phyloP scores from a whole-genome alignment of 2,888 invertebrate species.

The Saturnia pavonia region DNA sequence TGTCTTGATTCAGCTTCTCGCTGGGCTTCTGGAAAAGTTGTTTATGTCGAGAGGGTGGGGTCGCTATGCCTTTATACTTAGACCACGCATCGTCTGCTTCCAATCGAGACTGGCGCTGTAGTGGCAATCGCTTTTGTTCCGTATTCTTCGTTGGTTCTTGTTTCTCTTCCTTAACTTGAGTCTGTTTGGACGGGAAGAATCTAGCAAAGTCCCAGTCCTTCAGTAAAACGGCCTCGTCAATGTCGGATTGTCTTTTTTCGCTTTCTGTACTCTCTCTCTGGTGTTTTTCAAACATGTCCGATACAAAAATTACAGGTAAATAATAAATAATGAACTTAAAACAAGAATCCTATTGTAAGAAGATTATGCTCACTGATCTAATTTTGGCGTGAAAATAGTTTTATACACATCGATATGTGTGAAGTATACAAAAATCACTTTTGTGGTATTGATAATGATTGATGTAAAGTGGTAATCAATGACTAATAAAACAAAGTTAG shows the following conservation, averaged over 20 bases:
- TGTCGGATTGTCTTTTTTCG: conserved; percentile 79
- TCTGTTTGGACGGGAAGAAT: conserved; percentile 86
- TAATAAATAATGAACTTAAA: conserved; percentile 47
- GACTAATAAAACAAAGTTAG: conserved; percentile 32
- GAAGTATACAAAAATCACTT: conserved; percentile 6
- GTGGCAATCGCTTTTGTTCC: conserved; percentile 63
- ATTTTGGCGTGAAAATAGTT: conserved; percentile 71
- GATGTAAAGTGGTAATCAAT: conserved; percentile 17
- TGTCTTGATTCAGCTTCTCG: conserved; percentile 70
- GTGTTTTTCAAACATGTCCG: conserved; percentile 67
- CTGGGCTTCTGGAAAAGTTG: conserved; percentile 60
- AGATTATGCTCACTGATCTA: conserved; percentile 74
- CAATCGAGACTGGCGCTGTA: conserved; percentile 71
- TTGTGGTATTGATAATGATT: conserved; percentile 9
- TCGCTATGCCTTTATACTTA: conserved; percentile 70
- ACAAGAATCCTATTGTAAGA: conserved; percentile 31
- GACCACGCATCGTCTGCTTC: conserved; percentile 76
- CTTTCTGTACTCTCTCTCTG: conserved; percentile 70
- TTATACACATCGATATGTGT: conserved; percentile 8
- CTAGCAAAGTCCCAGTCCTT: conserved; percentile 94
- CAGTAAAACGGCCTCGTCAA: conserved; percentile 89
- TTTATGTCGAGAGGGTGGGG: conserved; percentile 69
- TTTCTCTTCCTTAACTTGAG: conserved; percentile 59
- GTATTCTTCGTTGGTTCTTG: conserved; percentile 65
- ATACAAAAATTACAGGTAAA: conserved; percentile 74